Percentiles rank a stretch among this genome's conserved stretches.
Conservation (phyloP, 2,888 invertebrate genomes). For the Pollenia amentaria region DNA sequence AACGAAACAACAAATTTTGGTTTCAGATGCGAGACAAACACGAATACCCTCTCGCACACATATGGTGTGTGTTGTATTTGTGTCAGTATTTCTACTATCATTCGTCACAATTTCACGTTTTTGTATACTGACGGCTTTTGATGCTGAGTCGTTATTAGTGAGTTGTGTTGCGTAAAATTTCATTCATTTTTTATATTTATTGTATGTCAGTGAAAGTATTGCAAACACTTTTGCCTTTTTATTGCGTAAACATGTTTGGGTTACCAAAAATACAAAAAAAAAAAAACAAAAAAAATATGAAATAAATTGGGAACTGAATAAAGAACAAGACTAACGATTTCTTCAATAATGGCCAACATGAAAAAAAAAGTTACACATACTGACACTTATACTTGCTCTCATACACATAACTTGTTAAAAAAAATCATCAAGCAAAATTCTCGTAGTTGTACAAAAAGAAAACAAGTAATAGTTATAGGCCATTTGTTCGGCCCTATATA, state of each 20-base stretch:
- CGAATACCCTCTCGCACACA: background rate
- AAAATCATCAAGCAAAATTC: too few species aligned
- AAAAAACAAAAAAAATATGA: background rate
- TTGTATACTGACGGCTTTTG: background rate
- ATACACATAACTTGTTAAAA: too few species aligned
- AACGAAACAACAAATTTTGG: background rate
- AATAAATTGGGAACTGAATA: background rate
- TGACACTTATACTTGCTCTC: background rate
- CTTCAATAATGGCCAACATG: slow-evolving; percentile 5
- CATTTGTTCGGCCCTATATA: slow-evolving; percentile 28
- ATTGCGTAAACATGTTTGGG: slow-evolving; percentile 67
- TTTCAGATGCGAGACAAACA: background rate
- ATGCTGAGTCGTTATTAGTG: slow-evolving; percentile 21
- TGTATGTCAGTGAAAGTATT: slow-evolving; percentile 20
- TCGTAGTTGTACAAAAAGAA: background rate
- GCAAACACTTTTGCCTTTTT: slow-evolving; percentile 65
- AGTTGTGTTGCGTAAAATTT: slow-evolving; percentile 57
- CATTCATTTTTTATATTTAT: slow-evolving; percentile 8
- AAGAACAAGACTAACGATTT: slow-evolving; percentile 23
- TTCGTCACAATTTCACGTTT: slow-evolving; percentile 33
- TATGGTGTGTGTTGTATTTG: background rate
- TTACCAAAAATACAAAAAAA: slow-evolving; percentile 36
- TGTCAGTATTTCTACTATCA: slow-evolving; percentile 35
- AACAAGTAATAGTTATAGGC: slow-evolving; percentile 12
- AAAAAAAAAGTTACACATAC: background rate